A percentile compares a stretch with the other conserved stretches of the same genome.
phyloP scores from a whole-genome alignment of 2,888 invertebrate species.

The Baronia brevicornis region DNA sequence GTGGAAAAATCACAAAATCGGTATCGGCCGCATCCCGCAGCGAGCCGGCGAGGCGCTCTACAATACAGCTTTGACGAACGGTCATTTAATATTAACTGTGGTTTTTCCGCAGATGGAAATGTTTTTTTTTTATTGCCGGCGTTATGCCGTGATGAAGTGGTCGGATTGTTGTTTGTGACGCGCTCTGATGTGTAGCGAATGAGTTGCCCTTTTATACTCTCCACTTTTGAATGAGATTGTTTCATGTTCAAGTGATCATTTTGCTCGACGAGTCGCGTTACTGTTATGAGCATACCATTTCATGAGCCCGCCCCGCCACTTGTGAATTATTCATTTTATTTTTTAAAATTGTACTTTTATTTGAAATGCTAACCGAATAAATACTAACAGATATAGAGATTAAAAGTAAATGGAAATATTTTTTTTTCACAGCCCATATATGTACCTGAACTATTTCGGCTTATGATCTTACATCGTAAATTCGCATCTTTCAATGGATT shows the following conservation, averaged over 20 bases:
- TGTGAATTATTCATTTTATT: too few relatives aligned
- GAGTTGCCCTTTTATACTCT: conserved; percentile 61
- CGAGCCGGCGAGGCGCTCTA: conserved; percentile 52
- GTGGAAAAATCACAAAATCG: conserved; percentile 69
- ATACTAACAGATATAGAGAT: too few relatives aligned
- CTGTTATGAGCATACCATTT: conserved; percentile 1
- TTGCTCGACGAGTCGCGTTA: conserved; percentile 18
- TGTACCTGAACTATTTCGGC: too few relatives aligned
- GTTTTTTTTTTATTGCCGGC: conserved; percentile 66
- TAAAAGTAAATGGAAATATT: too few relatives aligned
- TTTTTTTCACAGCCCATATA: too few relatives aligned
- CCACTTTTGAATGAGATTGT: conserved; percentile 47
- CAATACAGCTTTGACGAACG: conserved; percentile 73
- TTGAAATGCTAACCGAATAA: too few relatives aligned
- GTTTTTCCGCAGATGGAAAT: conserved; percentile 73
- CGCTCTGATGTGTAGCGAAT: conserved; percentile 56
- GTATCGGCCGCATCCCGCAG: conserved; percentile 65
- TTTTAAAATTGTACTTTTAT: too few relatives aligned
- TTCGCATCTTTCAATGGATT: too few relatives aligned
- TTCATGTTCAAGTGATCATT: conserved; percentile 46
- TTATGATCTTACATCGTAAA: too few relatives aligned
- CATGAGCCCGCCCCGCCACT: conserved; percentile 1
- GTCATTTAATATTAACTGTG: conserved; percentile 75
- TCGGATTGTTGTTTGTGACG: conserved; percentile 66
- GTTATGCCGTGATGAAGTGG: conserved; percentile 72